A percentile compares a stretch with the other conserved stretches of the same genome.
phyloP scores from a whole-genome alignment of 2,113 vertebrate species.

The Turdus rufiventris region DNA sequence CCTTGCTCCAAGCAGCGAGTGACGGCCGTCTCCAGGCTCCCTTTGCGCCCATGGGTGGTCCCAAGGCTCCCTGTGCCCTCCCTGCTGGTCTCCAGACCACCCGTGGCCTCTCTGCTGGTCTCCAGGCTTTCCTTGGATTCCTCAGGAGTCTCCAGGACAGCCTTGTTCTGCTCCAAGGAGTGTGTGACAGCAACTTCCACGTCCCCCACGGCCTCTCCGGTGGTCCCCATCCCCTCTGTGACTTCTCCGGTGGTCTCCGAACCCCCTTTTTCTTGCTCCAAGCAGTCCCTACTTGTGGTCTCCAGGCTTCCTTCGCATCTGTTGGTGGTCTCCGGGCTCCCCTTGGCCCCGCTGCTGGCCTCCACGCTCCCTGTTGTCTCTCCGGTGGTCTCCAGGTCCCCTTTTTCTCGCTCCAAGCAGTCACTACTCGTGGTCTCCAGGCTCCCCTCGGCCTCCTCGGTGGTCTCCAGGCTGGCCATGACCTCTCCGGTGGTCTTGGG shows the following conservation, averaged over 20 bases:
- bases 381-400: background rate
- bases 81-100: background rate
- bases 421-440: background rate
- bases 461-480: background rate
- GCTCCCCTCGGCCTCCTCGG: background rate
- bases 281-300: background rate
- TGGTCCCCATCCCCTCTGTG: background rate
- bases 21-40: background rate
- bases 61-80: background rate
- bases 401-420: background rate
- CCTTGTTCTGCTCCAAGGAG: background rate
- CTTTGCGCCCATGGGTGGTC: background rate
- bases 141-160: fast-evolving
- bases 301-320: background rate
- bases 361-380: background rate
- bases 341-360: background rate
- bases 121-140: background rate
- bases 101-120: background rate
- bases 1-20: background rate
- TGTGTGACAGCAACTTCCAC: background rate
- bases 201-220: fast-evolving
- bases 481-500: too few species aligned
- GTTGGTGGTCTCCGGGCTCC: background rate
- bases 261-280: background rate
- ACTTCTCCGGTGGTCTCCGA: background rate